A percentile compares a stretch with the other conserved stretches of the same genome.
phyloP scores from a whole-genome alignment of 1,140 invertebrate species.

The Thaumetopoea pityocampa region DNA sequence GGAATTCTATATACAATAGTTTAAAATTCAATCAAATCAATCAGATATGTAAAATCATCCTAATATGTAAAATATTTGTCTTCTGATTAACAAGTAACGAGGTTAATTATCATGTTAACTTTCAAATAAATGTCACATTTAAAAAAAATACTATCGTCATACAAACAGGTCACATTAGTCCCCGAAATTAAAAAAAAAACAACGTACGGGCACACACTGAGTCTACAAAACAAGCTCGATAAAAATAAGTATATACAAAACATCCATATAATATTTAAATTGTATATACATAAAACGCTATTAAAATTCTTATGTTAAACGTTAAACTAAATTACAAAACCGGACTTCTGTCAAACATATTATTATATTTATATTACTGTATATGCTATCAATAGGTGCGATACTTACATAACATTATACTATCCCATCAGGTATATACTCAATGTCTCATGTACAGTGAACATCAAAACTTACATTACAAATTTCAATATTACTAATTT shows the following conservation, averaged over 20 bases:
- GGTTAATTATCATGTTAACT: too few relatives aligned
- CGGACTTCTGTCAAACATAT: conserved; percentile 5
- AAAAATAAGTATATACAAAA: conserved; percentile 27
- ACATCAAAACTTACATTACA: not conserved
- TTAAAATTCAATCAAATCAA: too few relatives aligned
- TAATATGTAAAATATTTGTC: too few relatives aligned
- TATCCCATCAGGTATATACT: conserved; percentile 3
- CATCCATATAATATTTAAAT: conserved; percentile 18
- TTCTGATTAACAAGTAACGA: too few relatives aligned
- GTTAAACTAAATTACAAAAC: conserved; percentile 15
- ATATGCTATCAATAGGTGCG: conserved; percentile 7
- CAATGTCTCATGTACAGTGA: conserved; percentile 1
- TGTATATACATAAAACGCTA: conserved; percentile 31
- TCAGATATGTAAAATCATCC: too few relatives aligned
- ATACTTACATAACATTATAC: conserved; percentile 10
- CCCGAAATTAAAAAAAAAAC: conserved; percentile 6
- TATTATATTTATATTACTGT: conserved; percentile 4
- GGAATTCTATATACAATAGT: too few relatives aligned
- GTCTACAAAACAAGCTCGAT: conserved; percentile 17
- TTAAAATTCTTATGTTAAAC: conserved; percentile 25
- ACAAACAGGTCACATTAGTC: too few relatives aligned
- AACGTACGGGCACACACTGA: conserved; percentile 4
- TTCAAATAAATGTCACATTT: too few relatives aligned
- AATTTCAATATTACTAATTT: conserved; percentile 1
- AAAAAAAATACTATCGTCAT: not conserved